Conservation (phyloP, 2,113 vertebrate species). For the Protobothrops mucrosquamatus region DNA sequence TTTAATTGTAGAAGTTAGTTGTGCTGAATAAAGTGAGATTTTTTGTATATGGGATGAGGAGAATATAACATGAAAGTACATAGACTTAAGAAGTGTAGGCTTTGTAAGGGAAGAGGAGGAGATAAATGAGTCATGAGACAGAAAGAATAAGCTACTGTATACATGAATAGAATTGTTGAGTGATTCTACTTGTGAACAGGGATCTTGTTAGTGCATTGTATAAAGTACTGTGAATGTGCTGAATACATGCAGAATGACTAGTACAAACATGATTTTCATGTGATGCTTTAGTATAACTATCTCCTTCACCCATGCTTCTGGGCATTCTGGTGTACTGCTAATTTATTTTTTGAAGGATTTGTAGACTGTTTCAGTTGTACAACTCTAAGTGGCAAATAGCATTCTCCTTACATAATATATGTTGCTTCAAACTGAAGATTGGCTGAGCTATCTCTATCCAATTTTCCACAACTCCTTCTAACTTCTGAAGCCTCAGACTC, state of each 20-base stretch:
- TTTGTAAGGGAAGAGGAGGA: background rate
- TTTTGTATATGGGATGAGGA: background rate
- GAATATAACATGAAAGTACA: background rate
- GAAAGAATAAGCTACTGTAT: too few species aligned
- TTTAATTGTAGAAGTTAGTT: background rate
- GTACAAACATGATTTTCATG: background rate
- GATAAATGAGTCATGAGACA: background rate
- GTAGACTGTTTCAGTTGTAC: background rate
- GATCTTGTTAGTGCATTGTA: background rate
- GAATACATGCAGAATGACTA: background rate
- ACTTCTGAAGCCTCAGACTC: background rate
- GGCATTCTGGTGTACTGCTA: background rate
- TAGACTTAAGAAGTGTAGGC: background rate
- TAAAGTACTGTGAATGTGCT: background rate
- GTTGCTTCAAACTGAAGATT: background rate
- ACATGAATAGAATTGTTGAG: background rate
- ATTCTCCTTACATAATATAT: background rate
- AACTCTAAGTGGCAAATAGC: background rate
- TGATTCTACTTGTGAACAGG: background rate
- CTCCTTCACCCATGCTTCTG: background rate
- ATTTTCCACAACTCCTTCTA: background rate
- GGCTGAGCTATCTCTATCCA: background rate
- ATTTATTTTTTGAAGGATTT: constrained; percentile 1
- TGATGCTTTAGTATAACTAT: background rate
- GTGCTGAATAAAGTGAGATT: background rate